Conservation (phyloP, 2,113 vertebrate species). For the Argyrosomus japonicus region DNA sequence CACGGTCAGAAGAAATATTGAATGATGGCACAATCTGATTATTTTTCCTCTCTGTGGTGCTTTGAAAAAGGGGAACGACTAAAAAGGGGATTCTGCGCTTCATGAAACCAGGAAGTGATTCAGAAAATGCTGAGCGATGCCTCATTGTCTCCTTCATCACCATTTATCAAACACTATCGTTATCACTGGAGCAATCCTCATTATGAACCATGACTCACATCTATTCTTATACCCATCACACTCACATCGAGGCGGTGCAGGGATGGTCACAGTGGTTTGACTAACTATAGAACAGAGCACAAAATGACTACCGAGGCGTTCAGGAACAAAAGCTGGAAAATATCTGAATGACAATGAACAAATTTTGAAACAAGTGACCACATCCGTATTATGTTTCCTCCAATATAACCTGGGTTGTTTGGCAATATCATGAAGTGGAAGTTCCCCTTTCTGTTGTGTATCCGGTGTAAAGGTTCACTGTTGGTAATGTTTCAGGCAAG, state of each 20-base stretch:
- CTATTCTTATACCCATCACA: slow-evolving; percentile 3
- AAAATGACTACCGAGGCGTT: background rate
- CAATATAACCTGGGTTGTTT: background rate
- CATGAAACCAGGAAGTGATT: slow-evolving; percentile 56
- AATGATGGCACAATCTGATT: slow-evolving; percentile 34
- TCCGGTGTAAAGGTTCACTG: background rate
- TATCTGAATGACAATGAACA: background rate
- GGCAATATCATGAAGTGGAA: background rate
- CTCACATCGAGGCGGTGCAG: background rate
- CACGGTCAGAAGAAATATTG: slow-evolving; percentile 20
- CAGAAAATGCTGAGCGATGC: slow-evolving; percentile 43
- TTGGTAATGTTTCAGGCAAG: background rate
- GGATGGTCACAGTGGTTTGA: background rate
- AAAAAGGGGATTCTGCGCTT: slow-evolving; percentile 24
- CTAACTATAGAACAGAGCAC: background rate
- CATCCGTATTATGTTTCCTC: background rate
- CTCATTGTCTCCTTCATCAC: slow-evolving; percentile 53
- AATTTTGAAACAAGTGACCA: background rate
- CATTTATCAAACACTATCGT: slow-evolving; percentile 15
- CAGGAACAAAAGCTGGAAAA: background rate
- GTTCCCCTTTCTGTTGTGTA: background rate
- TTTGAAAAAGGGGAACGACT: slow-evolving; percentile 29
- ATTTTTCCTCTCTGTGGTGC: slow-evolving; percentile 4
- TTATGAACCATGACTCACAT: slow-evolving; percentile 48
- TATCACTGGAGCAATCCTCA: slow-evolving; percentile 23